Conservation (phyloP, 2,797 vertebrate genomes). For the Trichosurus vulpecula region DNA sequence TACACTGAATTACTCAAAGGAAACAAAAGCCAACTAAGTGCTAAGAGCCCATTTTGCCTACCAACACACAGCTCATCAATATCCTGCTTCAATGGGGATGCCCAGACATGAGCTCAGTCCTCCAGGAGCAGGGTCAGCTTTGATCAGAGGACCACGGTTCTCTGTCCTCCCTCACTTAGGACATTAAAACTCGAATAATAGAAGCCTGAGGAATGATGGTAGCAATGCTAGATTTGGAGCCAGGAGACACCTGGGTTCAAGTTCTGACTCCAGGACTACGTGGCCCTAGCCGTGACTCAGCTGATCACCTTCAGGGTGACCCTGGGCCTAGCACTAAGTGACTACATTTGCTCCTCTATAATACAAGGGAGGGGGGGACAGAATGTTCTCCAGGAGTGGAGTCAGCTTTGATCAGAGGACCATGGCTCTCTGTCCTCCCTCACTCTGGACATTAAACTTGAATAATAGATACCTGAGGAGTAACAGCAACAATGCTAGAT, state of each 20-base stretch:
- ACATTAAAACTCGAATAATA: neutral
- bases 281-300: neutral
- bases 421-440: neutral
- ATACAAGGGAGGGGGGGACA: neutral
- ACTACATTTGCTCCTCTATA: neutral
- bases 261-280: neutral
- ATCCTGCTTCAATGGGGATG: neutral
- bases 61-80: neutral
- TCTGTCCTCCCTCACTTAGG: neutral
- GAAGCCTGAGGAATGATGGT: neutral
- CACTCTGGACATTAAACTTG: neutral
- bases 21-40: too few species aligned
- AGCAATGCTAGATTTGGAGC: neutral
- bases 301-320: neutral
- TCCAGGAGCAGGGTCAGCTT: neutral
- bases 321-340: neutral
- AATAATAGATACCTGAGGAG: neutral
- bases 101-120: neutral
- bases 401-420: neutral
- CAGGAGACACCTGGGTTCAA: neutral
- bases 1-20: too few species aligned
- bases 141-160: neutral
- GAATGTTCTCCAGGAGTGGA: too few species aligned
- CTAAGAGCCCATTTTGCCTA: too few species aligned
- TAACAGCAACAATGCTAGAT: neutral